Percentiles rank a stretch among this genome's conserved stretches.
Evolutionary conservation across 1,140 invertebrate species (phyloP).

Genomic region (Drosophila guanche): DNA sequence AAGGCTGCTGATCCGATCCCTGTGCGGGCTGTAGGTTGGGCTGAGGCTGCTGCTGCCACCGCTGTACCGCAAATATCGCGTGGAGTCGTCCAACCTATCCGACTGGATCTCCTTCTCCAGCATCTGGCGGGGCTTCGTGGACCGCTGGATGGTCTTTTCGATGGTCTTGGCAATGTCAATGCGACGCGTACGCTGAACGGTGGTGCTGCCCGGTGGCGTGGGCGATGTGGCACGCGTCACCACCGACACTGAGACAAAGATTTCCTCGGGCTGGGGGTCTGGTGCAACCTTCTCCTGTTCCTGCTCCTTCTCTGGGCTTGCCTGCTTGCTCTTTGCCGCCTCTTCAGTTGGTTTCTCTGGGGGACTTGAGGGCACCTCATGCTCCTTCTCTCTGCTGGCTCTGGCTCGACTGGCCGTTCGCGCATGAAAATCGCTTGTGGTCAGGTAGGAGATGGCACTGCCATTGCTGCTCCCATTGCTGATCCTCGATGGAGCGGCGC

Average conservation of each 20-base stretch:
- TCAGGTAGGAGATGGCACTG: slow-evolving; percentile 67
- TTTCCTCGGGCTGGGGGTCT: slow-evolving; percentile 53
- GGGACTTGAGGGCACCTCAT: slow-evolving; percentile 29
- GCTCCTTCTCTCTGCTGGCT: slow-evolving; percentile 65
- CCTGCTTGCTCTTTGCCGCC: slow-evolving; percentile 1
- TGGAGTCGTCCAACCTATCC: slow-evolving; percentile 87
- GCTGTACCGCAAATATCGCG: slow-evolving; percentile 86
- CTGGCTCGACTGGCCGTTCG: slow-evolving; percentile 69
- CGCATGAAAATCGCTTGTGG: slow-evolving; percentile 77
- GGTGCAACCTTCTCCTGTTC: not conserved
- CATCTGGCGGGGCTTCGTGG: slow-evolving; percentile 85
- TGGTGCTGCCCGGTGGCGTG: slow-evolving; percentile 86
- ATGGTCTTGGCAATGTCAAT: slow-evolving; percentile 89
- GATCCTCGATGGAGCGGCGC: slow-evolving; percentile 9
- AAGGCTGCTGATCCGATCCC: slow-evolving; percentile 84
- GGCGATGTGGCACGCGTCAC: slow-evolving; percentile 90
- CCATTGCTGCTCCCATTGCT: slow-evolving; percentile 35
- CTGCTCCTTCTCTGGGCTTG: slow-evolving; percentile 13
- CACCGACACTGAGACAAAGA: slow-evolving; percentile 86
- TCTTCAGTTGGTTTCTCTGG: slow-evolving; percentile 15
- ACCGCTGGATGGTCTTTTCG: slow-evolving; percentile 87
- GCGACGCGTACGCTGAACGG: slow-evolving; percentile 86
- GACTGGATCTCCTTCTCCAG: slow-evolving; percentile 88
- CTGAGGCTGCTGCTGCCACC: slow-evolving; percentile 84
- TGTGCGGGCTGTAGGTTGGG: slow-evolving; percentile 87